These are phyloP conservation scores for Labroides dimidiatus DNA, from an alignment of 2,797 vertebrate genomes.

Conservation along the genomic window DNA sequence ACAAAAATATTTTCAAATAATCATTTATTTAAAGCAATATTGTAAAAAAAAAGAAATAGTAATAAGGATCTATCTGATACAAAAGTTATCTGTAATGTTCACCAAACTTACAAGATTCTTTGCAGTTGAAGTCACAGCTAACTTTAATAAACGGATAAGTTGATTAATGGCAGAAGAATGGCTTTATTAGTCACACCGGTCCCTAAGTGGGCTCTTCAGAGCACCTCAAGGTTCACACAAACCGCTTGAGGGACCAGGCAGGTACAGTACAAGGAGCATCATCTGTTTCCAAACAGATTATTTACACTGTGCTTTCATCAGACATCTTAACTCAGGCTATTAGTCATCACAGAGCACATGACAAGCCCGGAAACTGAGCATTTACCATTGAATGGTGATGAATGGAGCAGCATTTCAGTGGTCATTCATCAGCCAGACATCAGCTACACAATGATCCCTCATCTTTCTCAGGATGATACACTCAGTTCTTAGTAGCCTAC, in stretches of 20 bases:
- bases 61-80: background rate
- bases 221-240: constrained; percentile 59
- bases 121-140: constrained; percentile 42
- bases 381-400: constrained; percentile 95
- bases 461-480: constrained; percentile 86
- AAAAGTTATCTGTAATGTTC: constrained; percentile 49
- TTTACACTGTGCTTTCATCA: constrained; percentile 94
- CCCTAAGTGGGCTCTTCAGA: constrained; percentile 47
- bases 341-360: constrained; percentile 94
- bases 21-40: no score
- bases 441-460: constrained; percentile 85
- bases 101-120: constrained; percentile 53
- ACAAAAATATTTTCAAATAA: no score
- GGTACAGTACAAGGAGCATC: constrained; percentile 83
- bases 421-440: constrained; percentile 89
- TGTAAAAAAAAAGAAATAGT: no score
- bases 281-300: constrained; percentile 88
- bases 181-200: constrained; percentile 68
- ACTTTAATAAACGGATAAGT: constrained; percentile 62
- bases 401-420: constrained; percentile 89
- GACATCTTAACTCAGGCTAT: constrained; percentile 89
- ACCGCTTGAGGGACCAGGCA: constrained; percentile 52
- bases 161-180: constrained; percentile 71
- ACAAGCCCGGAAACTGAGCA: constrained; percentile 91
- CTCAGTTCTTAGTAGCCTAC: constrained; percentile 82